Base-by-base conservation (phyloP, 2,888 invertebrate genomes). In the Agrotis clavis region DNA sequence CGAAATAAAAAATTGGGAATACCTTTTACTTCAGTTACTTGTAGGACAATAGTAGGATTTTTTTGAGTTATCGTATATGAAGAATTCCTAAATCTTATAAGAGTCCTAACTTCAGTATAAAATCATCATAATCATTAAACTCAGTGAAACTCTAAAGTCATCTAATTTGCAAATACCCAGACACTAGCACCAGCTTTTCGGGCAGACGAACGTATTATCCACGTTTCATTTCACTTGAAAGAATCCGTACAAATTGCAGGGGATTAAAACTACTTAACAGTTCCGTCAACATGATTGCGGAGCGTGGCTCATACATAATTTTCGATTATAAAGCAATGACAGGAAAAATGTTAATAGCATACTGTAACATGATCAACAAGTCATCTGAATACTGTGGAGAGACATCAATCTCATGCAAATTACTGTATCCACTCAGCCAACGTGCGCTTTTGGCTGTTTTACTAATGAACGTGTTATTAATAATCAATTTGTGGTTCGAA, bases 401-500 rank as follows among this genome's bases (percentile, higher is more conserved):
- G 82, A 88, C 88, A 90, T 90, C 89, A 92, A 91, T 92, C 89
- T 87, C 89, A 93, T 92, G 93, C 84, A 94, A 94, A 94, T 93
- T 91, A 88, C 86, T 75, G 77, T 81, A 81, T 82, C 41, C 77
- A 86, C 86, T 86, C 83, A 84, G 79, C 79, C 79, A 35, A 62
- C 67, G 1, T 53, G 71, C 74, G 66, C 79, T 87, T 94, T 93
- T 90, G 92, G 92, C 70, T 71, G 91, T 91, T 92, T 90, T 92
- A 92, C 92, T 91, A 90, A 94, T 92, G 90, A 85, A 85, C 63
- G 77, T 86, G 88, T 92, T 92, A 94, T 95, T 95, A 95, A 94
- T 90, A 94, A 94, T 93, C 94, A 95, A 95, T 95, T 94, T 94
- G 86, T 89, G 88, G 87, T 91, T 90, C 88, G 88, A 90, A 85